Evolutionary conservation across 2,113 vertebrate species (phyloP), one percentile per base, ranked within the genome.

Genomic region (Pollachius pollachius): DNA sequence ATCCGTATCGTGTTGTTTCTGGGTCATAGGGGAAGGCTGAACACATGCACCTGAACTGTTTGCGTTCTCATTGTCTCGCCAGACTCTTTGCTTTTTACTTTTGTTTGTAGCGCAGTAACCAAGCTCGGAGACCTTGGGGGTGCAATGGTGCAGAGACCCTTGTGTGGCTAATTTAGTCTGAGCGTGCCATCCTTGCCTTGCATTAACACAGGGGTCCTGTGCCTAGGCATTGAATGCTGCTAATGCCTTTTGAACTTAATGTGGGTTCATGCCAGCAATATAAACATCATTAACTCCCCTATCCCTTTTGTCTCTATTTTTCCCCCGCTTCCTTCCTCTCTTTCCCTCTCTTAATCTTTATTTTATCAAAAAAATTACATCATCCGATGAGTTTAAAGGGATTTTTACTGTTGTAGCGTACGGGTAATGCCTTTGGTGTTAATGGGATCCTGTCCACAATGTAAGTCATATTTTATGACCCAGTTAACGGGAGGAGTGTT

Each of bases 51-150:
- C 27, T 27, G 27, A 27, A 27, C 66, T 37, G 0, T 71, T 57
- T 3, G 4, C 67, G 30, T 2, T 5, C 41, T 25, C n/a, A 73
- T 80, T 15, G 27, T 70, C 70, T 65, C 23, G 37, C 37, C 37
- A 41, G 37, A 41, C 5, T 65, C n/a, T 60, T 63, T 74, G 56
- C 56, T 21, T 72, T 56, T 5, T n/a, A 56, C 3, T 66, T 70
- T 82, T 30, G 15, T 62, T 70, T 62, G 54, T 70, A 71, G 76
- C 71, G 15, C 54, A 54, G 37, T 56, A 62, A 27, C 27, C 64
- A 0, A 0, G 7, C 13, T 8, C 54, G 18, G 13, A 15, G 6
- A 15, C 52, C 63, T 59, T 25, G 11, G 30, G 30, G 52, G 66
- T 64, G 41, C 68, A 63, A 65, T 68, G 70, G 62, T 54, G 56